Evolutionary conservation across 1,140 invertebrate species (phyloP), one percentile per base, ranked within the genome.

Genomic region (Drosophila pandora): DNA sequence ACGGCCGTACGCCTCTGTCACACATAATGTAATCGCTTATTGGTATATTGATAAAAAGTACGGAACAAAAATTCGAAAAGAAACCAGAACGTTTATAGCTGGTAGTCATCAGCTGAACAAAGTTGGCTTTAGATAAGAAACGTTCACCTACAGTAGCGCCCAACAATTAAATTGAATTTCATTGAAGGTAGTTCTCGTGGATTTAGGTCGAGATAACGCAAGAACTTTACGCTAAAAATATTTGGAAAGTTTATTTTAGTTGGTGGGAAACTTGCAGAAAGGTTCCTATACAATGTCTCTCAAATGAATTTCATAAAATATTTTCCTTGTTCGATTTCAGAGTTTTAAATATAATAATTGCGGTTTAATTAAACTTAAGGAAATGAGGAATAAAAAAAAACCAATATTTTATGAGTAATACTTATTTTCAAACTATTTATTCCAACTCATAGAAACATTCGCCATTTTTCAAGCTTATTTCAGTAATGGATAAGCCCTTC

Each of bases 81-180:
- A 49, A 45, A 47, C 23, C 30, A 34, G 28, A 52, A 37, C 48
- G 12, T 34, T 71, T 53, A 71, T 32, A 37, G 68, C 13, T 57
- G 13, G 64, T 58, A 56, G 61, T 74, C 59, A 8, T 10, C 21
- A 47, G 34, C 48, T 21, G 30, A 28, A 22, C 13, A 39, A 23
- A 59, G 53, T 37, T 56, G 70, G 60, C 75, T 76, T 63, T 49
- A 84, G 80, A 82, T 84, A 82, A 82, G 68, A 57, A 28, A 39
- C 22, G 34, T 7, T 53, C n/a, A 12, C 21, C 8, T n/a, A 25
- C 67, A 39, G 65, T 48, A 49, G 67, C 47, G 30, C 56, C 37
- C 32, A 43, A 21, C 28, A 48, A 37, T 49, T 47, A 28, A 48
- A 54, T 67, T 30, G 55, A 53, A 45, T 53, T 54, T 34, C 55